A percentile compares a stretch with the other conserved stretches of the same genome.
phyloP scores from a whole-genome alignment of 2,888 invertebrate species.

The Cataglyphis albicans region DNA sequence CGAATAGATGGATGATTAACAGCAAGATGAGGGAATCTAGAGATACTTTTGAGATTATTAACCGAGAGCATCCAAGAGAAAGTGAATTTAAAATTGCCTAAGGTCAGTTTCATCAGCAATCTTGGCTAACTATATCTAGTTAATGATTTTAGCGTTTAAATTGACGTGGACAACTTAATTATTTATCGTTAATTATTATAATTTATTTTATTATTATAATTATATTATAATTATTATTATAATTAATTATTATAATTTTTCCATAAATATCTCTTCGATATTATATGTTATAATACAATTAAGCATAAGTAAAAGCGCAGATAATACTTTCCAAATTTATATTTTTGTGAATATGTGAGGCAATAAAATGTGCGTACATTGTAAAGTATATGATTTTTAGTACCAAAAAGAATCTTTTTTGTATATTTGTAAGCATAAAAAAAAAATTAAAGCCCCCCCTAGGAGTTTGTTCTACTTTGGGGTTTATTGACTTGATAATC shows the following conservation, averaged over 20 bases:
- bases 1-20: background rate
- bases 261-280: conserved; percentile 2
- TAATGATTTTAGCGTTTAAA: background rate
- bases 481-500: conserved; percentile 76
- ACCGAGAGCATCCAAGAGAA: background rate
- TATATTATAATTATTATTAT: too few relatives aligned
- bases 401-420: background rate
- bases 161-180: background rate
- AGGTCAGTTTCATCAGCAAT: conserved; percentile 17
- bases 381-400: conserved; percentile 5
- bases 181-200: background rate
- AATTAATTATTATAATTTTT: background rate
- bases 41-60: background rate
- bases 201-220: too few relatives aligned
- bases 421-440: background rate
- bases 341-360: conserved; percentile 2
- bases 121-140: background rate
- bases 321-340: conserved; percentile 6
- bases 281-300: background rate
- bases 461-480: conserved; percentile 68
- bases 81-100: conserved; percentile 16
- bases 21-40: background rate
- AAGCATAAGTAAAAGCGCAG: background rate
- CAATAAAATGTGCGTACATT: background rate
- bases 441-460: conserved; percentile 57